Base-by-base conservation (phyloP, 1,140 invertebrate genomes). In the Drosophila biarmipes region DNA sequence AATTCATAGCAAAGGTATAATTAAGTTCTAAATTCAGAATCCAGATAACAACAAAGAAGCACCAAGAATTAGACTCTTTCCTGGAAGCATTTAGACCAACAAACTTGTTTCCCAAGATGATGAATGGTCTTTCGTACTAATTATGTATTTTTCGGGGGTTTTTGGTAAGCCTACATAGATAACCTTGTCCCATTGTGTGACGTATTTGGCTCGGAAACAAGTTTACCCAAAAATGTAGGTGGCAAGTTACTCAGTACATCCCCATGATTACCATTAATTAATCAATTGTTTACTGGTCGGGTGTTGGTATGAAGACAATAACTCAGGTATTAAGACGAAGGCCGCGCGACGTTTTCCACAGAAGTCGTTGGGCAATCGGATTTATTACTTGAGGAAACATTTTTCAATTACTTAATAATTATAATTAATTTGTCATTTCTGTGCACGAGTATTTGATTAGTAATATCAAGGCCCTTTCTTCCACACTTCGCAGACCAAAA, bases 71-170 rank as follows among this genome's bases (percentile, higher is more conserved):
- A 31, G 58, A 63, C 27, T 51, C 27, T 12, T 67, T 64, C 63
- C 63, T 40, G 57, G 57, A 63, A 63, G 21, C 63, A 67, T 63
- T 42, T 51, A 42, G 63, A 49, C 27, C 57, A n/a, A 7, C 40
- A 49, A 67, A 63, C 63, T 49, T n/a, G 63, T 63, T 67, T 63
- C 7, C 1, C 14, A 1, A 2, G 29, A 48, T 63, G 58, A 49
- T 67, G n/a, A 63, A 67, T 67, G 57, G 2, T 40, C n/a, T 27
- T 24, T 46, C 27, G 27, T 27, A 34, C 38, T 49, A 40, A 40
- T 66, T 49, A 67, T 63, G 43, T 40, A 49, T 63, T 67, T 34
- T 63, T 63, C 34, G 57, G 63, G 43, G 63, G 14, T 49, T 67
- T 67, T 67, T 67, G 31, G 29, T n/a, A 67, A 67, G 57, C 57